A percentile compares a stretch with the other conserved stretches of the same genome.
Evolutionary conservation across 2,797 vertebrate genomes (phyloP).

Genomic region (Linurgus olivaceus): DNA sequence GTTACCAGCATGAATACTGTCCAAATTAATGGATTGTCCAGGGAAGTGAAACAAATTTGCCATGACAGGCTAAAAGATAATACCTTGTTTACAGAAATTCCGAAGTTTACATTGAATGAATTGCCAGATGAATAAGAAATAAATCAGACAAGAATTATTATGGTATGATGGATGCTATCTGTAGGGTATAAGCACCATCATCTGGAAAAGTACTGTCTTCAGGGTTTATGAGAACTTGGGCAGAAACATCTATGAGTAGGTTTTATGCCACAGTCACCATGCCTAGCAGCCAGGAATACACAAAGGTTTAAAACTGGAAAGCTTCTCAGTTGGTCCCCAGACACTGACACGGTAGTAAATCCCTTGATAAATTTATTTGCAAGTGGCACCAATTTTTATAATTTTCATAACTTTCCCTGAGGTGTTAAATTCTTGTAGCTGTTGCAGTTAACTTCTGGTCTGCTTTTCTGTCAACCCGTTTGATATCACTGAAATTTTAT

Average conservation of each 20-base stretch:
- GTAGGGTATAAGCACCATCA: not conserved
- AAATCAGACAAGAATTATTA: slow-evolving; percentile 6
- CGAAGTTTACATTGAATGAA: not conserved
- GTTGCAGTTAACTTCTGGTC: not conserved
- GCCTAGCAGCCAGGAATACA: not conserved
- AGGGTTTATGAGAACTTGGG: not conserved
- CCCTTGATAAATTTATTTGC: not conserved
- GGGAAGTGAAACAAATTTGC: slow-evolving; percentile 2
- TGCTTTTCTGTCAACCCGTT: not conserved
- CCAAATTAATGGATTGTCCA: not conserved
- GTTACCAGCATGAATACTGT: not conserved
- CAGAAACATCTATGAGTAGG: not conserved
- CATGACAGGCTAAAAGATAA: not conserved
- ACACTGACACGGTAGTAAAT: not conserved
- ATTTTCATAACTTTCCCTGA: slow-evolving; percentile 17
- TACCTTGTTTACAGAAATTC: not conserved
- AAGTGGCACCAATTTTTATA: not conserved
- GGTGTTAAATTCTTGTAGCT: not conserved
- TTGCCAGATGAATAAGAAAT: slow-evolving; percentile 23
- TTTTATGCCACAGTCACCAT: not conserved
- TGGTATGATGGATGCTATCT: not conserved
- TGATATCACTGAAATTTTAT: not conserved
- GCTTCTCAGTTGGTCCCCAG: not conserved
- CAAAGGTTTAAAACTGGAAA: not conserved
- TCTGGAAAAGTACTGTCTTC: slow-evolving; percentile 1